A percentile compares a stretch with the other conserved stretches of the same genome.
Conservation (phyloP, 2,113 vertebrate genomes). For the Fukomys damarensis region DNA sequence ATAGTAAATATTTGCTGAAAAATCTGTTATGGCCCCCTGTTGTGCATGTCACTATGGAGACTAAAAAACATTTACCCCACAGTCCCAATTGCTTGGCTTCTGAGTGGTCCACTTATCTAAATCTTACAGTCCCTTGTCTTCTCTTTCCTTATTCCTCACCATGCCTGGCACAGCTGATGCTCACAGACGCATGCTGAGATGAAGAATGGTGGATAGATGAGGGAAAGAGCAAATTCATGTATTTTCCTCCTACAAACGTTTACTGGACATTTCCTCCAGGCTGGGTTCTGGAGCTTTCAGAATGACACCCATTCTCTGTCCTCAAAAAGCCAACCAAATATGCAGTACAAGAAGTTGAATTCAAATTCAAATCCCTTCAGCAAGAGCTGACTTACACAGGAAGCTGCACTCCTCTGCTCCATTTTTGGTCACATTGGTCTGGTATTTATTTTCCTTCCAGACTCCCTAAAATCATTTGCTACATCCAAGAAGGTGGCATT, state of each 20-base stretch:
- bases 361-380: neutral
- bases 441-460: neutral
- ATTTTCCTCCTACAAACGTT: constrained; percentile 34
- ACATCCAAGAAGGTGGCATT: neutral
- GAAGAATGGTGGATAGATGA: neutral
- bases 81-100: neutral
- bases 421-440: neutral
- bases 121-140: neutral
- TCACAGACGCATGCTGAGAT: neutral
- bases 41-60: neutral
- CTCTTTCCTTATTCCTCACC: neutral
- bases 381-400: neutral
- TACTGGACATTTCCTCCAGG: neutral
- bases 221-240: neutral
- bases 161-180: neutral
- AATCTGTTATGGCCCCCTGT: neutral
- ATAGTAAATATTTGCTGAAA: neutral
- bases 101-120: neutral
- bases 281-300: constrained; percentile 23
- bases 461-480: neutral
- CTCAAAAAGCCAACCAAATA: neutral
- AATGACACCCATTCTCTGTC: neutral
- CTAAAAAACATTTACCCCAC: neutral
- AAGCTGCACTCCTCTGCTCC: neutral
- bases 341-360: neutral